Percentiles rank a stretch among this genome's conserved stretches.
These are phyloP conservation scores for Rhodinocichla rosea DNA, from an alignment of 2,113 vertebrate genomes.

Conservation along the genomic window DNA sequence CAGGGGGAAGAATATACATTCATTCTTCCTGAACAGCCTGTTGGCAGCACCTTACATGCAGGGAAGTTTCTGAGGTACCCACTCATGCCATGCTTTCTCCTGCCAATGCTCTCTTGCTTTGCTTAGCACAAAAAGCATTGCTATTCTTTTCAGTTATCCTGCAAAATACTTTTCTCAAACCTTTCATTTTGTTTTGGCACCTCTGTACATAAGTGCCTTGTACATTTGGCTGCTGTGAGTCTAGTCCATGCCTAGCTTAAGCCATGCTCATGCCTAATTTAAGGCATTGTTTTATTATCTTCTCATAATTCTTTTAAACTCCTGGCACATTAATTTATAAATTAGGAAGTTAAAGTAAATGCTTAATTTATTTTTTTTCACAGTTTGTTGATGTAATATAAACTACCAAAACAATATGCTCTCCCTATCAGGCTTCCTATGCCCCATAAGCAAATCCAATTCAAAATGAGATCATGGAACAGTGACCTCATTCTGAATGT, in stretches of 20 bases:
- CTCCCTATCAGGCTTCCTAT: neutral
- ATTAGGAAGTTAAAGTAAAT: neutral
- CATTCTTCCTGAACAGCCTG: neutral
- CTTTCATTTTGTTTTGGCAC: neutral
- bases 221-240: neutral
- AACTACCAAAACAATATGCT: neutral
- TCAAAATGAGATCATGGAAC: slow-evolving; percentile 3
- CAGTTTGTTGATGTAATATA: neutral
- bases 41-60: neutral
- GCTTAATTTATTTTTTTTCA: neutral
- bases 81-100: neutral
- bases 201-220: neutral
- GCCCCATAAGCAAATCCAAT: slow-evolving; percentile 1
- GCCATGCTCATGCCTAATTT: neutral
- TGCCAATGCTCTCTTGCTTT: neutral
- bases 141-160: neutral
- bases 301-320: neutral
- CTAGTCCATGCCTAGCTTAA: neutral
- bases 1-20: neutral
- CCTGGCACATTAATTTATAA: neutral
- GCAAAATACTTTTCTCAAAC: neutral
- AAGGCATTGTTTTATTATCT: neutral
- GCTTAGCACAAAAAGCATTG: neutral
- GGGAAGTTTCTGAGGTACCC: neutral
- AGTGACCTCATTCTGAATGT: slow-evolving; percentile 22